Evolutionary conservation across 2,113 vertebrate species (phyloP), one percentile per base, ranked within the genome.

Genomic region (Felis catus): DNA sequence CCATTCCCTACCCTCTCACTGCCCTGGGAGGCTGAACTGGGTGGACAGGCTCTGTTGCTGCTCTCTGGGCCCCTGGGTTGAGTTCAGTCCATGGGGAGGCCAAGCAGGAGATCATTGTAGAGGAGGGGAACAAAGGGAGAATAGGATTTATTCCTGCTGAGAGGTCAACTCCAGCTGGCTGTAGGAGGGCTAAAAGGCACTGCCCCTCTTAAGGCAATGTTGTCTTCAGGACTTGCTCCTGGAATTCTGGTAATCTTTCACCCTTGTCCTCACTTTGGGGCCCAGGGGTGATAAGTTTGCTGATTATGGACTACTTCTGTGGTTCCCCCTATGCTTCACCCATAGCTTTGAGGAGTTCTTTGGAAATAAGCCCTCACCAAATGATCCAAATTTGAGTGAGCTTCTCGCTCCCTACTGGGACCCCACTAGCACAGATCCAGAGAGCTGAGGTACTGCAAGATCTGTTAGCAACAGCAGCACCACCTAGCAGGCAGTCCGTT

Each of bases 371-470:
- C 5, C 15, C 31, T 87, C 29, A 82, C 31, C 21, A 3, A 70
- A 84, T 51, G 23, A 63, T 85, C 29, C 19, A n/a, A 41, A 29
- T 48, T 48, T 74, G n/a, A 66, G 31, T 15, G 4, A 10, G 78
- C 25, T 48, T 51, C 25, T 8, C 53, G 2, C 45, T 84, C 66
- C 27, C 41, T 81, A 4, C 4, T 27, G 16, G 53, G 63, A 83
- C 27, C 13, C 0, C 1, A 7, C 0, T 10, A 21, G 41, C 6
- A n/a, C 2, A 53, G 53, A 61, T 21, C 4, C 53, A 15, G 16
- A 93, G 58, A 53, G 5, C 21, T 2, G 19, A 55, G 58, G 16
- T 0, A 0, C n/a, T 25, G 1, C 14, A 21, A 66, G 23, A 9
- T 73, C 23, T 4, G 4, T 39, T 23, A 36, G 27, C 23, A 11